Evolutionary conservation across 2,888 invertebrate genomes (phyloP), one percentile per base, ranked within the genome.

Genomic region (Anticlea derivata): DNA sequence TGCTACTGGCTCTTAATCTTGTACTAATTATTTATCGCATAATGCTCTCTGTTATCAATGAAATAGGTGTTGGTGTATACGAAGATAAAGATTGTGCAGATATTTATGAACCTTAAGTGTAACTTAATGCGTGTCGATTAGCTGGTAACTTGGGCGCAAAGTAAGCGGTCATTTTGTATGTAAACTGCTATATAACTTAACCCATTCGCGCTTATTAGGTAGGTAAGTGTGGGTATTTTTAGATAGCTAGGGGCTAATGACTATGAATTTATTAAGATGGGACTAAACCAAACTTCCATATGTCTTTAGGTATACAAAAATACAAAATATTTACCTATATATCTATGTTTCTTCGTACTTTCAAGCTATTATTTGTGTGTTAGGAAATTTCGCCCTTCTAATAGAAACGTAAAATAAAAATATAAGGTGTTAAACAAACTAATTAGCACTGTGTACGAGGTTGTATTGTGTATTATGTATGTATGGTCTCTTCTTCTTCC

Each of bases 81-180:
- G 22, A 52, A 41, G 41, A 46, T 41, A 46, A 22, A 43, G 50
- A 53, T 53, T 44, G 34, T 34, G 43, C 44, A 27, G 26, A 33
- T 41, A 46, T 43, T 50, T 48, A 50, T 35, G 35, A n/a, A 23
- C 24, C 27, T 48, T 51, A 40, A 54, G 54, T 40, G 54, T 43
- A 34, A 47, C 46, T 50, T 75, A 77, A 78, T 77, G 70, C 55
- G 34, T 65, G 68, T 70, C 77, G 75, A 80, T 80, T 77, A 79
- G 73, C 67, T 58, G 59, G 71, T 70, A 65, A 69, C 64, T 55
- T 27, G 44, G 47, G 31, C 11, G 46, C 55, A 43, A 51, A 51
- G 48, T 45, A 51, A 49, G 27, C 44, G 33, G 50, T 45, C 51
- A 47, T 51, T 52, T 49, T 27, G 37, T 40, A 49, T 49, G 48